Percentiles rank a stretch among this genome's conserved stretches.
phyloP scores from a whole-genome alignment of 2,797 vertebrate species.

The Enteromius anoplus region DNA sequence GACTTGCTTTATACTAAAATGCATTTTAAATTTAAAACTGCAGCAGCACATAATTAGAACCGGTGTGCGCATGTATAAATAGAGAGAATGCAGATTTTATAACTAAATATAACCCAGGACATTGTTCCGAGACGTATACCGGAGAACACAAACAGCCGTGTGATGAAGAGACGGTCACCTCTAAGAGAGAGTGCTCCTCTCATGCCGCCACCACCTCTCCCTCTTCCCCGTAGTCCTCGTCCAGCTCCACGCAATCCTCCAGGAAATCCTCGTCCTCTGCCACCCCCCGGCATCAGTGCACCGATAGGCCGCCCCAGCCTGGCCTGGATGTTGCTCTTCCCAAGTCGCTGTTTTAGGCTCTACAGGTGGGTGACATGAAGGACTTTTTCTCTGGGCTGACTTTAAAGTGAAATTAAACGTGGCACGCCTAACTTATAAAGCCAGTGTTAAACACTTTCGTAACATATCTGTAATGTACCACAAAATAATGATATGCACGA shows the following conservation, averaged over 20 bases:
- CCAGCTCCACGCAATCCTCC: conserved; percentile 86
- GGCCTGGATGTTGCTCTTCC: conserved; percentile 97
- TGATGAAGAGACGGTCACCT: conserved; percentile 74
- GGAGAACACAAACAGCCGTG: neutral
- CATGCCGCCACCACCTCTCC: conserved; percentile 77
- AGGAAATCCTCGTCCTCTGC: conserved; percentile 78
- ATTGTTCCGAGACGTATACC: neutral
- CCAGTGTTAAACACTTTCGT: neutral
- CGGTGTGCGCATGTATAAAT: neutral
- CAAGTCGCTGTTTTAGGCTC: conserved; percentile 96
- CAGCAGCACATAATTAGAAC: neutral
- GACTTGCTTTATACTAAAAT: neutral
- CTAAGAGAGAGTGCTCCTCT: conserved; percentile 86
- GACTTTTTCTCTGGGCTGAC: neutral
- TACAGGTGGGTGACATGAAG: conserved; percentile 61
- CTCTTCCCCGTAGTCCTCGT: conserved; percentile 84
- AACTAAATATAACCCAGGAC: neutral
- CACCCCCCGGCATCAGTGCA: conserved; percentile 80
- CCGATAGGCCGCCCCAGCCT: conserved; percentile 89
- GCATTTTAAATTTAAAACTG: neutral
- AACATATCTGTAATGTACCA: neutral
- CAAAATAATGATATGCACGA: neutral
- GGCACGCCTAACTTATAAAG: neutral
- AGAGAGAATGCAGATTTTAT: neutral
- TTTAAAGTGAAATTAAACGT: neutral